Base-by-base conservation (phyloP, 1,140 invertebrate genomes). In the Nomia melanderi region DNA sequence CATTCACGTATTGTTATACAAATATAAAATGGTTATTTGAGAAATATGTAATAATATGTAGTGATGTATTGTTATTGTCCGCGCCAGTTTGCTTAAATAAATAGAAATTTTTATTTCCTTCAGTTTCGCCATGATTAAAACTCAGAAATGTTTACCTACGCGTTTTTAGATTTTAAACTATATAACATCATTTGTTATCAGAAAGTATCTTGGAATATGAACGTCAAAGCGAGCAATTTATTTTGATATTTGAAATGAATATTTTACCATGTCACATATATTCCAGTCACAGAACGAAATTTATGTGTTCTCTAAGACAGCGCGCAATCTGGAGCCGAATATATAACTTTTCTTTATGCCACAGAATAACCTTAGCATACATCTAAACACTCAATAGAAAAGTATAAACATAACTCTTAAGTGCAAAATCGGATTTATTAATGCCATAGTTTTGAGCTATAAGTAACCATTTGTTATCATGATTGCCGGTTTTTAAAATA, bases 201-300 rank as follows among this genome's bases (percentile, higher is more conserved):
- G n/a, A 8, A 23, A 62, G 29, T 54, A 54, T 64, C 44, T 73
- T 54, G 33, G n/a, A 54, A 41, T 39, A 14, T n/a, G 44, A 73
- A 36, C 63, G 33, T 39, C 60, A 33, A 64, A 53, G 20, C 23
- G 6, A 31, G 50, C 25, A 65, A 74, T 74, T 65, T 74, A 73
- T 73, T 41, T 74, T 56, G 53, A 44, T 25, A 27, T 41, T 65
- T 39, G 20, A 25, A 41, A 74, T 39, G 50, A 47, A 74, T 74
- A 65, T 65, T 56, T 74, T 50, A 74, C n/a, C 20, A 47, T 53
- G 33, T 54, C n/a, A n/a, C 44, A 64, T 29, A 23, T 50, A 23
- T 59, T 12, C 8, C 20, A 14, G 25, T 50, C 17, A 6, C 23
- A 11, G 0, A 12, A 41, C 27, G 9, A 12, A 54, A 74, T 74